Evolutionary conservation across 2,797 vertebrate genomes (phyloP).

Genomic region (Eleutherodactylus coqui): DNA sequence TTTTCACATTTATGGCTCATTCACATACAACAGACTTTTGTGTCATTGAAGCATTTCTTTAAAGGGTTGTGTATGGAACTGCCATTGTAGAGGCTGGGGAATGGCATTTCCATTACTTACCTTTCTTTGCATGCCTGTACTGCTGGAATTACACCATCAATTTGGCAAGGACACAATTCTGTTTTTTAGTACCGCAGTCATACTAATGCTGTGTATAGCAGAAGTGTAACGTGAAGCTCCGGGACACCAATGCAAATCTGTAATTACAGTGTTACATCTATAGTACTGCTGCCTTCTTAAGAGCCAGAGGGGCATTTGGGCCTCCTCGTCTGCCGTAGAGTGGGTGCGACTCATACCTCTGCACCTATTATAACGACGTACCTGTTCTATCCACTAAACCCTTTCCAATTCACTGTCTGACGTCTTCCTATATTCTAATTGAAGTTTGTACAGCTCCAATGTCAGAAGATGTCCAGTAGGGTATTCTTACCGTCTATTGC

Average conservation of each 20-base stretch:
- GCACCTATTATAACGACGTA: no score
- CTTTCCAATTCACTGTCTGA: no score
- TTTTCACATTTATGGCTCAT: slow-evolving; percentile 40
- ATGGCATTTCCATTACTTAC: slow-evolving; percentile 3
- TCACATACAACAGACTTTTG: slow-evolving; percentile 11
- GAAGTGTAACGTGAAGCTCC: not conserved
- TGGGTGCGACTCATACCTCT: no score
- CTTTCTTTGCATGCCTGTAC: not conserved
- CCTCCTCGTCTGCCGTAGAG: no score
- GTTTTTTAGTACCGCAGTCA: not conserved
- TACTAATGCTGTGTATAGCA: not conserved
- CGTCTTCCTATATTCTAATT: no score
- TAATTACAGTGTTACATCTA: no score
- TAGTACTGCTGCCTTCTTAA: no score
- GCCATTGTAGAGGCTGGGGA: not conserved
- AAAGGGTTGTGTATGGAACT: not conserved
- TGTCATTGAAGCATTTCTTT: not conserved
- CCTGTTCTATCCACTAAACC: no score
- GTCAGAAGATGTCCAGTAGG: no score
- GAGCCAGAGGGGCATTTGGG: no score
- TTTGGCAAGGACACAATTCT: not conserved
- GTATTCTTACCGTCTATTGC: no score
- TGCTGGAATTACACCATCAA: slow-evolving; percentile 12
- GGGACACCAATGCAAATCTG: not conserved
- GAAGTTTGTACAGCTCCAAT: no score